phyloP scores from a whole-genome alignment of 2,113 vertebrate genomes.

The Apeltes quadracus region DNA sequence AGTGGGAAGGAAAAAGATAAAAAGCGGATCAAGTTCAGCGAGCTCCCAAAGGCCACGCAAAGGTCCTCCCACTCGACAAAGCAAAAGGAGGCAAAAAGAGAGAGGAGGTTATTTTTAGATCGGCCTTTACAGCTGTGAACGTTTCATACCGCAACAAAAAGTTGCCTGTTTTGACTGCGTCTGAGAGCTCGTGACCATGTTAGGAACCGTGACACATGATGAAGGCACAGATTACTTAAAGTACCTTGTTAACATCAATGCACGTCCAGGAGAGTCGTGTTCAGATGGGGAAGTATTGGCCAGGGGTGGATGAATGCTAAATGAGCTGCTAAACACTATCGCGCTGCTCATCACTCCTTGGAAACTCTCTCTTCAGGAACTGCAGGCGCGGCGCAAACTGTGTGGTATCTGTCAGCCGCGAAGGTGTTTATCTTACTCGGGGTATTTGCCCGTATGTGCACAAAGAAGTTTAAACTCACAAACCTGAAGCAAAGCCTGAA shows the following conservation, averaged over 20 bases:
- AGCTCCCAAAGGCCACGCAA: conserved; percentile 61
- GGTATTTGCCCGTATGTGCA: conserved; percentile 39
- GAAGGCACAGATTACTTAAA: conserved; percentile 26
- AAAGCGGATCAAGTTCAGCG: conserved; percentile 69
- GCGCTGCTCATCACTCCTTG: conserved; percentile 38
- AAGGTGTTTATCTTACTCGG: conserved; percentile 60
- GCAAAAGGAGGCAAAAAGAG: conserved; percentile 43
- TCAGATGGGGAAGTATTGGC: conserved; percentile 19
- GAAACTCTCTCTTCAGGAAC: conserved; percentile 34
- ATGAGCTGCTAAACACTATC: conserved; percentile 68
- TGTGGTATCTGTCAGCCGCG: conserved; percentile 45
- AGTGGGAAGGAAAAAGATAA: conserved; percentile 54
- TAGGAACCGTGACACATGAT: conserved; percentile 24
- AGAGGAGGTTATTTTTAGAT: conserved; percentile 70
- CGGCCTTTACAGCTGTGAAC: conserved; percentile 47
- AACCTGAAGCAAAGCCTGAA: conserved; percentile 25
- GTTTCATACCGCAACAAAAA: conserved; percentile 39
- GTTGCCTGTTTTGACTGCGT: conserved; percentile 24
- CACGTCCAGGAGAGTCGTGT: conserved; percentile 26
- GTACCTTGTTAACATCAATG: conserved; percentile 12
- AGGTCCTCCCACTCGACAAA: conserved; percentile 66
- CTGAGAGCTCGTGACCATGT: conserved; percentile 26
- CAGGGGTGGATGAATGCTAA: conserved; percentile 48
- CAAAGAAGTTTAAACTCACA: conserved; percentile 40
- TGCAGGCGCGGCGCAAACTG: conserved; percentile 26